Evolutionary conservation across 2,888 invertebrate genomes (phyloP), one percentile per base, ranked within the genome.

Genomic region (Dasypolia templi): DNA sequence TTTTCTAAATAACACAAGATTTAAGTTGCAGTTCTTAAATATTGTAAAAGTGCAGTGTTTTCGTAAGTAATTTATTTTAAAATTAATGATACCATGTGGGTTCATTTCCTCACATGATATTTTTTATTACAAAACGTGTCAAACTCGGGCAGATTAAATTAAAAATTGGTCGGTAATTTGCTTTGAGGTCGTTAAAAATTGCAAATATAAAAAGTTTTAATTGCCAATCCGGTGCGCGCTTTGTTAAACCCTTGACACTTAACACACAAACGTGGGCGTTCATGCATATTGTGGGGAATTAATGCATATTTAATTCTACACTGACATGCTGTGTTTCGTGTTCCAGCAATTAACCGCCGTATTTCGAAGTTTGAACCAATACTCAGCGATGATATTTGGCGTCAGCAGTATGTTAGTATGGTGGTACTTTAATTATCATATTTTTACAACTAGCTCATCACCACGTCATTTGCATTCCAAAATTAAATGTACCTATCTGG

Each of bases 181-280:
- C 68, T 75, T 78, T 73, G 35, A 68, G 75, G 71, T 72, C 77
- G 72, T 59, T 62, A 66, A 68, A 56, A 84, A 81, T 71, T 66
- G 51, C 39, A 53, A 69, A 77, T 73, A 84, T 81, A 76, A 86
- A 84, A 85, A 85, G 85, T 86, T 86, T 84, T 69, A 85, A 86
- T 84, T 75, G 86, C 53, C 81, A 81, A 81, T 84, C 75, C 70
- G 42, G 81, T n/a, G 56, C 63, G 59, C 44, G 72, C 49, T 73
- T 58, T 71, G 81, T 77, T 75, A 73, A 83, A 83, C 58, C 71
- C 46, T 44, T 49, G 59, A 39, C 68, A 79, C 58, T 81, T 79
- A 55, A 56, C 65, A 63, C 55, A 63, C 26, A 74, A 51, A 49
- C 56, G 58, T 42, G 58, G 42, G 56, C 55, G 56, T 58, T 65